Base-by-base conservation (phyloP, 2,888 invertebrate species). In the Alloscopus bannaensis region DNA sequence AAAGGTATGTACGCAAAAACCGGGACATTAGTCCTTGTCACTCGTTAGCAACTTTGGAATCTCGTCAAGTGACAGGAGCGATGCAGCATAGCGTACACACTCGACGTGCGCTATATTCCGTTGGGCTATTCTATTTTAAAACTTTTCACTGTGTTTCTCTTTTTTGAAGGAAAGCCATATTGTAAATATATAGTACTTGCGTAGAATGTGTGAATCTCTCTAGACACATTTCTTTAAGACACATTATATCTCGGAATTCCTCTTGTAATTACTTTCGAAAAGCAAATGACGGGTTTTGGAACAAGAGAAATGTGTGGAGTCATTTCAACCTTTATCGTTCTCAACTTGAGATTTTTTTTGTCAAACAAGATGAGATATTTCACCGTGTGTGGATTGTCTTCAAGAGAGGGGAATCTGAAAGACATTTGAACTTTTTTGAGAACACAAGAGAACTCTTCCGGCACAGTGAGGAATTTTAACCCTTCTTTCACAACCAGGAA, bases 11-110 rank as follows among this genome's bases (percentile, higher is more conserved):
- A 36, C 13, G 13, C 36, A 36, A 6, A 36, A 8, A 36, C 36
- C n/a, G 60, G 59, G 40, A 65, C 78, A 78, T 78, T 78, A 78
- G 78, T 78, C 65, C 71, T 66, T 71, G 78, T 78, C 78, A 78
- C 78, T 78, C 71, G 78, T 78, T 78, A 78, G 78, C 78, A 71
- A 71, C 78, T 65, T 70, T 71, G 78, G 78, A 78, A 78, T 78
- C 65, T 66, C 71, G 71, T 59, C 57, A 78, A 78, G 78, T 78
- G 78, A 78, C 78, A 78, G 52, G 28, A 45, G 26, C 28, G 45
- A 50, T 65, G 52, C 24, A 52, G 20, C 18, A 16, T 22, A 52
- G 24, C 6, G 4, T 8, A 52, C 16, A 24, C 52, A 4, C 52
- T 47, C n/a, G 4, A 47, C 4, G n/a, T n/a, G 31, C 47, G 4